A percentile compares a stretch with the other conserved stretches of the same genome.
phyloP scores from a whole-genome alignment of 2,113 vertebrate species.

The Mobula hypostoma region DNA sequence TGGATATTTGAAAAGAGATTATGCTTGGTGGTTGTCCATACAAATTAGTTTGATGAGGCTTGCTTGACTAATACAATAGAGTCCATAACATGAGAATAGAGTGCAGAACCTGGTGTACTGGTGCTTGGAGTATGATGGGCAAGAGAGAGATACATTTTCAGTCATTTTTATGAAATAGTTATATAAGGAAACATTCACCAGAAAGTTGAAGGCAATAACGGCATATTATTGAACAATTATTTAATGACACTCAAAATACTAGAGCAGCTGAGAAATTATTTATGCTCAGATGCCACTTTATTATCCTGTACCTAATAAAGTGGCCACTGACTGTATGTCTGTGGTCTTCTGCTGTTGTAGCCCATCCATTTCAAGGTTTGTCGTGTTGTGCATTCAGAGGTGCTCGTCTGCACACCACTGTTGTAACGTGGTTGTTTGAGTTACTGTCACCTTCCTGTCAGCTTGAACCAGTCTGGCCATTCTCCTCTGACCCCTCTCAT shows the following conservation, averaged over 20 bases:
- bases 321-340: too few species aligned
- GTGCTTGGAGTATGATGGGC: background rate
- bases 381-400: too few species aligned
- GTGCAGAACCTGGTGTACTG: background rate
- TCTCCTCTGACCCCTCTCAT: too few species aligned
- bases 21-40: slow-evolving; percentile 51
- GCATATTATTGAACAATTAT: background rate
- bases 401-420: too few species aligned
- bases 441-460: too few species aligned
- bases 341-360: too few species aligned
- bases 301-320: too few species aligned
- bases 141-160: background rate
- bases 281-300: background rate
- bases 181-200: background rate
- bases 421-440: too few species aligned
- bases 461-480: too few species aligned
- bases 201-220: background rate
- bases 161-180: background rate
- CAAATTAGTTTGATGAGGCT: slow-evolving; percentile 55
- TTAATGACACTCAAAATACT: background rate
- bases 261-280: background rate
- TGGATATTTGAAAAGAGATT: slow-evolving; percentile 53
- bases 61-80: slow-evolving; percentile 49
- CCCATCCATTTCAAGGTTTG: too few species aligned
- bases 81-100: slow-evolving; percentile 40